Evolutionary conservation across 2,113 vertebrate species (phyloP).

Genomic region (Grammatotria lemairii): DNA sequence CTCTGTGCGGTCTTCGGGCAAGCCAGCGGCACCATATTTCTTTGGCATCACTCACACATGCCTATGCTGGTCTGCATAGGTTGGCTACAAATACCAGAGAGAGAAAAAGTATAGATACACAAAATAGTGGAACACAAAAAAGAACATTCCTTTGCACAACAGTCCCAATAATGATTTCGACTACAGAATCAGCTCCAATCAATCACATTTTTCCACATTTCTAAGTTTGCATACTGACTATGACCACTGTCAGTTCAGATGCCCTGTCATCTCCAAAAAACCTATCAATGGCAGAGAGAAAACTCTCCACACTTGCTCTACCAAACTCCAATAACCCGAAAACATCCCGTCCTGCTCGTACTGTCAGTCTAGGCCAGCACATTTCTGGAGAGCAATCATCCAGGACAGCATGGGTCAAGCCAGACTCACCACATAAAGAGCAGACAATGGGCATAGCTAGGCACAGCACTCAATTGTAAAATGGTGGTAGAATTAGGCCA

Average conservation of each 20-base stretch:
- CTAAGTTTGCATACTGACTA: background rate
- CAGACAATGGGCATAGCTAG: background rate
- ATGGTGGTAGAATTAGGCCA: background rate
- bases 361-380: background rate
- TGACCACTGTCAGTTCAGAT: background rate
- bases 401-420: background rate
- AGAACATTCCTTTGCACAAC: background rate
- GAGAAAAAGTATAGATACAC: background rate
- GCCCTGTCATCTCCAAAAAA: background rate
- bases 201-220: background rate
- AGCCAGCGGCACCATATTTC: conserved; percentile 53
- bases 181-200: background rate
- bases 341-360: background rate
- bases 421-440: background rate
- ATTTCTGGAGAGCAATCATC: background rate
- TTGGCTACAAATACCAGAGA: background rate
- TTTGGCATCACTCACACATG: conserved; percentile 40
- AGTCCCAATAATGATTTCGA: background rate
- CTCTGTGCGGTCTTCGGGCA: conserved; percentile 49
- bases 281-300: background rate
- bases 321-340: background rate
- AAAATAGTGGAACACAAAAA: background rate
- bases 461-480: background rate
- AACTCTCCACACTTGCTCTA: background rate
- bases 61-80: background rate